A percentile compares a stretch with the other conserved stretches of the same genome.
Conservation (phyloP, 2,888 invertebrate genomes). For the Orchestes rusci region DNA sequence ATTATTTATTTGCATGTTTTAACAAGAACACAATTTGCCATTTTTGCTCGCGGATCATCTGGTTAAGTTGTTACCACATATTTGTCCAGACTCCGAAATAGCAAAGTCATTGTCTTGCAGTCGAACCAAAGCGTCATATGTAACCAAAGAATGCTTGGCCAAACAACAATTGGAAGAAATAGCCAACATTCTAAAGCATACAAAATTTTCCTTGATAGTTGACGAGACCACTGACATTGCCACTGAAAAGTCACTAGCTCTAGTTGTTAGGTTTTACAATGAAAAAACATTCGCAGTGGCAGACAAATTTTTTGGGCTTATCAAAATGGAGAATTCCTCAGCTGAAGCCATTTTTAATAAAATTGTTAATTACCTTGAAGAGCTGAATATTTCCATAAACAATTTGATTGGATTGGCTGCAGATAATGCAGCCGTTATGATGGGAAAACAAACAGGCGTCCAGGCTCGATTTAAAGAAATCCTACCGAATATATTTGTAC, state of each 20-base stretch:
- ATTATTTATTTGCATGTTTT: no score
- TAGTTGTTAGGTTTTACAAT: constrained; percentile 12
- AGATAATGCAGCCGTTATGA: constrained; percentile 16
- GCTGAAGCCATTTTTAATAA: constrained; percentile 8
- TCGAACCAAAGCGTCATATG: constrained; percentile 2
- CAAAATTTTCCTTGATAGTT: constrained; percentile 12
- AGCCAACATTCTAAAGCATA: background rate
- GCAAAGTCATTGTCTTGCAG: background rate
- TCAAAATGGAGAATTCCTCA: constrained; percentile 7
- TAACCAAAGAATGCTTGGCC: constrained; percentile 2
- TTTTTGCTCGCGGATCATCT: constrained; percentile 8
- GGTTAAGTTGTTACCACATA: background rate
- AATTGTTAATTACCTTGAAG: background rate
- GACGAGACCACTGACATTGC: constrained; percentile 13
- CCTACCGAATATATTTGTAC: constrained; percentile 10
- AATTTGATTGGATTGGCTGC: constrained; percentile 11
- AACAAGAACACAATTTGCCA: constrained; percentile 11
- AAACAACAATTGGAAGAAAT: background rate
- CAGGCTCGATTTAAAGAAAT: constrained; percentile 8
- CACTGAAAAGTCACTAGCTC: constrained; percentile 12
- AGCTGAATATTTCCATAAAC: constrained; percentile 1
- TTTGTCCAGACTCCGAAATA: constrained; percentile 8
- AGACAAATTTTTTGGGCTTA: constrained; percentile 11
- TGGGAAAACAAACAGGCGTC: constrained; percentile 8
- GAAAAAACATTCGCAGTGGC: background rate